Conservation (phyloP, 2,797 vertebrate genomes). For the Ptychadena robeensis region DNA sequence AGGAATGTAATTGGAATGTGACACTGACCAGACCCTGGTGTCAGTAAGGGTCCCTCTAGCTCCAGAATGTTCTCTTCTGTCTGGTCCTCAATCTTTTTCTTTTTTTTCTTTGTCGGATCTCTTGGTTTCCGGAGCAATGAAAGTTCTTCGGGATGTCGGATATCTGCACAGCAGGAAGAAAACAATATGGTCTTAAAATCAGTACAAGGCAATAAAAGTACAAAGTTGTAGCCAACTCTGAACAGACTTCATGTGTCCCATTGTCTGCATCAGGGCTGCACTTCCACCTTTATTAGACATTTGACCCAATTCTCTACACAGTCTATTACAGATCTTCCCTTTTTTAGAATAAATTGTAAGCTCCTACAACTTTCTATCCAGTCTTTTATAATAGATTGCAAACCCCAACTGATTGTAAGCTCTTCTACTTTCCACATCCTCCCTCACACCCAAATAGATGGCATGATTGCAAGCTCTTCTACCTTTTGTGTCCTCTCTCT, state of each 20-base stretch:
- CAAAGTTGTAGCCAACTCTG: too few species aligned
- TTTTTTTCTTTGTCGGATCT: slow-evolving; percentile 99
- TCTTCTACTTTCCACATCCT: too few species aligned
- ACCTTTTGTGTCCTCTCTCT: not conserved
- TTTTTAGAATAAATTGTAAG: too few species aligned
- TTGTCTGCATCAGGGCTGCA: too few species aligned
- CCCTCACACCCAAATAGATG: not conserved
- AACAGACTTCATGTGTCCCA: too few species aligned
- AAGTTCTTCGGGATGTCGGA: slow-evolving; percentile 96
- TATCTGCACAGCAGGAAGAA: slow-evolving; percentile 77
- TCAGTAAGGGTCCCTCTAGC: slow-evolving; percentile 92
- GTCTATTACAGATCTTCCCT: too few species aligned
- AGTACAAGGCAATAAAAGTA: not conserved
- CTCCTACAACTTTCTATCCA: too few species aligned
- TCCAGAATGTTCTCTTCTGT: slow-evolving; percentile 88
- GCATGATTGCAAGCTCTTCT: not conserved
- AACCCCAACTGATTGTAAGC: too few species aligned
- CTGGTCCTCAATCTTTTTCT: slow-evolving; percentile 91
- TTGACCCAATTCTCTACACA: too few species aligned
- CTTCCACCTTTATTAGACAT: too few species aligned
- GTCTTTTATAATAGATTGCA: too few species aligned
- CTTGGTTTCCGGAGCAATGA: slow-evolving; percentile 96
- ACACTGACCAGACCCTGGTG: slow-evolving; percentile 90
- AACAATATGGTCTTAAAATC: not conserved
- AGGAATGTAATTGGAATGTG: not conserved